Conservation (phyloP, 2,797 vertebrate genomes). For the Macroramphosus scolopax region DNA sequence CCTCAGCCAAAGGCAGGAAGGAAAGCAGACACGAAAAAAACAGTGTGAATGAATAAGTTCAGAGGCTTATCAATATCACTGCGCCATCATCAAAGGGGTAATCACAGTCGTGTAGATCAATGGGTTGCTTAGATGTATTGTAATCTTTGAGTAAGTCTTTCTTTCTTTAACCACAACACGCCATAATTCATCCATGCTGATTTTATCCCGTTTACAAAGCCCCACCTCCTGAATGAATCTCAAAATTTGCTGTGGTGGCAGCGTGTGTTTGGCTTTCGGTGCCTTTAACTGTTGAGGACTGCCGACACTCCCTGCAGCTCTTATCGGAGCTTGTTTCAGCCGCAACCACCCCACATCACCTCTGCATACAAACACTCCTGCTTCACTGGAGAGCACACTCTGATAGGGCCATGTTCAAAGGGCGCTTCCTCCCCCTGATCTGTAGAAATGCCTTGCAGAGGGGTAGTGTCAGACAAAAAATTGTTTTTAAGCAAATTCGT, state of each 20-base stretch:
- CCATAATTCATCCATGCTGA: background rate
- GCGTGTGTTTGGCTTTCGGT: slow-evolving; percentile 8
- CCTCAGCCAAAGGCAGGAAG: too few relatives aligned
- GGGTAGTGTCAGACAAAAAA: too few relatives aligned
- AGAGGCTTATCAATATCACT: too few relatives aligned
- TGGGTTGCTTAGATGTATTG: too few relatives aligned
- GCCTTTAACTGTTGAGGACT: slow-evolving; percentile 25
- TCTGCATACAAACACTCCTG: slow-evolving; percentile 66
- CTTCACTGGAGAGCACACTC: slow-evolving; percentile 39
- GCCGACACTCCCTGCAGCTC: slow-evolving; percentile 59
- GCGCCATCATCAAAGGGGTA: too few relatives aligned
- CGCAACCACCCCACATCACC: slow-evolving; percentile 69
- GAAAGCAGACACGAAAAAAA: too few relatives aligned
- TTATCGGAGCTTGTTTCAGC: slow-evolving; percentile 60
- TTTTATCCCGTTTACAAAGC: background rate
- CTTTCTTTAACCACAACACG: too few relatives aligned
- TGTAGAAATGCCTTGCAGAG: slow-evolving; percentile 29
- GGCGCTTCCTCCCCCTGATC: slow-evolving; percentile 70
- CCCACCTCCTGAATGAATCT: background rate
- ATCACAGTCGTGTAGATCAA: too few relatives aligned
- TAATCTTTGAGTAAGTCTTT: too few relatives aligned
- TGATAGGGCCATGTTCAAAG: slow-evolving; percentile 80
- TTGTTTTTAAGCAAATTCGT: too few relatives aligned
- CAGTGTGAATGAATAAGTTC: too few relatives aligned
- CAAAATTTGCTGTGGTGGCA: background rate